These are phyloP conservation scores for Cinara cedri DNA, from an alignment of 2,888 invertebrate genomes.

Conservation along the genomic window DNA sequence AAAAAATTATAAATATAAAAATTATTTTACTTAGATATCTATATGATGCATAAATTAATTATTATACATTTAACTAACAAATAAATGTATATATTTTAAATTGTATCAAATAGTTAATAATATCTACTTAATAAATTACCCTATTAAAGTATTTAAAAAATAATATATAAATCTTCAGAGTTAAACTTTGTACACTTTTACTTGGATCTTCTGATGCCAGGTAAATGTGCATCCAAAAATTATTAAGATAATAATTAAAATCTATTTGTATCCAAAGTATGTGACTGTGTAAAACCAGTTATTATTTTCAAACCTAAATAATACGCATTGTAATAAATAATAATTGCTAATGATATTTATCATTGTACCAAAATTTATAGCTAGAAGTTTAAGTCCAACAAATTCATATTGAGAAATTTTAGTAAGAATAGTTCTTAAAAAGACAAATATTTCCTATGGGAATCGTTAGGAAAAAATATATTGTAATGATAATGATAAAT, in stretches of 20 bases:
- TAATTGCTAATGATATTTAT: neutral
- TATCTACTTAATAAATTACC: too few relatives aligned
- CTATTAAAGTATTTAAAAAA: neutral
- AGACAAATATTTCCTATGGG: constrained; percentile 18
- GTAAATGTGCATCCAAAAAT: constrained; percentile 38
- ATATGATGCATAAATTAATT: neutral
- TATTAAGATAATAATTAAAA: constrained; percentile 13
- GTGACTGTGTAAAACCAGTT: constrained; percentile 33
- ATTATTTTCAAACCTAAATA: constrained; percentile 52
- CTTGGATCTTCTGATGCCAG: constrained; percentile 32
- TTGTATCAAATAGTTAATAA: neutral
- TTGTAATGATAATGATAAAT: constrained; percentile 21
- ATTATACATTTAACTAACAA: neutral
- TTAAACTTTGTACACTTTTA: constrained; percentile 25
- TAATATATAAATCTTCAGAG: constrained; percentile 9
- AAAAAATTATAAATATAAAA: neutral
- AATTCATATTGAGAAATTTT: constrained; percentile 28
- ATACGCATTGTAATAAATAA: neutral
- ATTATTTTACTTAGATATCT: neutral
- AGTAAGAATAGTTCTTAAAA: constrained; percentile 22
- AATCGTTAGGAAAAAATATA: constrained; percentile 12
- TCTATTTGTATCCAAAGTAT: constrained; percentile 37
- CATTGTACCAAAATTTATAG: constrained; percentile 21
- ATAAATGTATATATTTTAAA: neutral
- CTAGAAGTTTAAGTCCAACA: constrained; percentile 27